Base-by-base conservation (phyloP, 2,797 vertebrate species). In the Aeoliscus strigatus region DNA sequence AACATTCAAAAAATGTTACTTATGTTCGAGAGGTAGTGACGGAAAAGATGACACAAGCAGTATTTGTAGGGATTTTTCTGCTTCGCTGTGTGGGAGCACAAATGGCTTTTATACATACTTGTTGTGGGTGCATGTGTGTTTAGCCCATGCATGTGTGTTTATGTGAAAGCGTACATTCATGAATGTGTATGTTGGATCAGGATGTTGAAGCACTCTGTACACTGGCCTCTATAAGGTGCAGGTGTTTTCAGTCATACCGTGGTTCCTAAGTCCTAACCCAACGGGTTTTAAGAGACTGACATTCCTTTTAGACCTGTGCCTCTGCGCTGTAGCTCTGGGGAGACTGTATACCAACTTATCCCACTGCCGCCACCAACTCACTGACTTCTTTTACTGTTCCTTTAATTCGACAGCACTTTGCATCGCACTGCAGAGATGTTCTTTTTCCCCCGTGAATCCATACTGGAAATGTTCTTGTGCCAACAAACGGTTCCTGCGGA, bases 201-300 rank as follows among this genome's bases (percentile, higher is more conserved):
- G 45, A 58, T 70, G 61, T 73, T 70, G 70, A 69, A 66, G 59
- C 57, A 57, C 60, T 74, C 59, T 60, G 60, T 61, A 63, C 65
- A 62, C 52, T 59, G 56, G 67, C 65, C 44, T 60, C 47, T 51
- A 68, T 64, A 73, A 61, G 67, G 65, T 55, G 62, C 86, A 87
- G 83, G 84, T 86, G 83, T 86, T 85, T 83, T 82, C 69, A 77
- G 73, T 86, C 78, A 75, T 58, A 71, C 73, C 66, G 48, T 80
- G 73, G 59, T 80, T 81, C 78, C 71, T 73, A 74, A 69, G 61
- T 73, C 60, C 41, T 61, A 57, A 73, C 70, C 76, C 66, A 27
- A 61, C 72, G 72, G 67, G 51, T 70, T 71, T 78, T 66, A 58
- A 56, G 39, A 77, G 70, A 77, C 76, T 82, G 80, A 68, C 62